Evolutionary conservation across 2,113 vertebrate genomes (phyloP).

Genomic region (Hiodon tergisus): DNA sequence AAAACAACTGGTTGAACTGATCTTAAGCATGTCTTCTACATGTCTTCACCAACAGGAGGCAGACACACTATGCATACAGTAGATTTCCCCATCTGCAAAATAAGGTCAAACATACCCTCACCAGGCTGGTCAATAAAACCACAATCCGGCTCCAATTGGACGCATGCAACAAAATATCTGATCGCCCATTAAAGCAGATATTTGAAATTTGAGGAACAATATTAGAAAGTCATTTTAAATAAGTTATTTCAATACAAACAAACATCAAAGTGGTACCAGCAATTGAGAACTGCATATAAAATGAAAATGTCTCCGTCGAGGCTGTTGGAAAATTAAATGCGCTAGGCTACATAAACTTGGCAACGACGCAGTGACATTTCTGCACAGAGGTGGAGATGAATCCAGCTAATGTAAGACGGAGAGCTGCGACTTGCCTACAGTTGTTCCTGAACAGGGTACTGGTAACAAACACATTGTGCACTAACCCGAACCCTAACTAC

Average conservation of each 20-base stretch:
- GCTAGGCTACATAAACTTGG: not conserved
- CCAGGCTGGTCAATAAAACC: conserved; percentile 38
- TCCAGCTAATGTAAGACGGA: not conserved
- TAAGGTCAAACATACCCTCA: conserved; percentile 37
- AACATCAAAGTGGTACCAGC: conserved; percentile 29
- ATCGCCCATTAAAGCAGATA: conserved; percentile 44
- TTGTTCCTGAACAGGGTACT: not conserved
- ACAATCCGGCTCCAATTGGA: conserved; percentile 42
- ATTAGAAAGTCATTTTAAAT: conserved; percentile 49
- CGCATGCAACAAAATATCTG: conserved; percentile 43
- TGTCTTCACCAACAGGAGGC: too few species aligned
- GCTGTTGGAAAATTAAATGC: not conserved
- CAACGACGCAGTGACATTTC: not conserved
- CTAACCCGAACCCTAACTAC: too few species aligned
- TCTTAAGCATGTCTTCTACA: too few species aligned
- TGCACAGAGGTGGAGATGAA: not conserved
- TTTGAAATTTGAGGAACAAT: conserved; percentile 31
- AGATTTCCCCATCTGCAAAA: conserved; percentile 16
- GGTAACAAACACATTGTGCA: too few species aligned
- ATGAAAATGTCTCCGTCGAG: not conserved
- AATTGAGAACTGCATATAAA: conserved; percentile 14
- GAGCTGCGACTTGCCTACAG: not conserved
- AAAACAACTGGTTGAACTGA: too few species aligned
- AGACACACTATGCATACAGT: conserved; percentile 6
- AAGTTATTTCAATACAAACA: conserved; percentile 36